Percentiles rank a stretch among this genome's conserved stretches.
phyloP scores from a whole-genome alignment of 2,797 vertebrate genomes.

The Centroberyx gerrardi region DNA sequence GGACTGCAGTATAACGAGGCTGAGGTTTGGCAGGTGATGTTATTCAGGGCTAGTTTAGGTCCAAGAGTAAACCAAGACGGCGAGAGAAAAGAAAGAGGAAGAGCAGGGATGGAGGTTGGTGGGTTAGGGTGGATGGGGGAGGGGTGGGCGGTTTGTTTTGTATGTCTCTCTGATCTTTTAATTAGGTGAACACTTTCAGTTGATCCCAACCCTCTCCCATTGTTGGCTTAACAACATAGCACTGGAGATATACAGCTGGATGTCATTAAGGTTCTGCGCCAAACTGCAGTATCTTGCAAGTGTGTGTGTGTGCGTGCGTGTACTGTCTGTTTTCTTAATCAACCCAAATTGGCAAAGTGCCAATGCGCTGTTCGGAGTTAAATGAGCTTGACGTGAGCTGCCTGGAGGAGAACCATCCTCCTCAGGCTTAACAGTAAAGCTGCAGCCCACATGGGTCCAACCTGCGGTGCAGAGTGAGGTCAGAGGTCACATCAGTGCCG shows the following conservation, averaged over 20 bases:
- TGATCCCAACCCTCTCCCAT: not conserved
- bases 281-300: not conserved
- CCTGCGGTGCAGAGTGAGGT: slow-evolving; percentile 49
- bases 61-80: slow-evolving; percentile 1
- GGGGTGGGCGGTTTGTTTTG: not conserved
- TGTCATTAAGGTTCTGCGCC: not conserved
- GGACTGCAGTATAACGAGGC: slow-evolving; percentile 32
- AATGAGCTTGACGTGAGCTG: slow-evolving; percentile 46
- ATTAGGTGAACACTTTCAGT: not conserved
- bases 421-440: slow-evolving; percentile 38
- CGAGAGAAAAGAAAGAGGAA: not conserved
- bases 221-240: not conserved
- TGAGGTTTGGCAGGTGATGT: slow-evolving; percentile 33
- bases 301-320: slow-evolving; percentile 12
- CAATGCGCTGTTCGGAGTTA: slow-evolving; percentile 48
- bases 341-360: slow-evolving; percentile 50
- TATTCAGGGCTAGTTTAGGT: slow-evolving; percentile 30
- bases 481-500: slow-evolving; percentile 62
- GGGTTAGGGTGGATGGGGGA: not conserved
- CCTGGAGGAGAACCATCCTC: slow-evolving; percentile 51
- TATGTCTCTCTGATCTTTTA: not conserved
- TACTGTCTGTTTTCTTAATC: slow-evolving; percentile 36
- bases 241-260: slow-evolving; percentile 14
- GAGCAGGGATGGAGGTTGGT: not conserved
- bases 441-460: slow-evolving; percentile 28